A percentile compares a stretch with the other conserved stretches of the same genome.
Conservation (phyloP, 2,797 vertebrate species). For the Anguilla obscura region DNA sequence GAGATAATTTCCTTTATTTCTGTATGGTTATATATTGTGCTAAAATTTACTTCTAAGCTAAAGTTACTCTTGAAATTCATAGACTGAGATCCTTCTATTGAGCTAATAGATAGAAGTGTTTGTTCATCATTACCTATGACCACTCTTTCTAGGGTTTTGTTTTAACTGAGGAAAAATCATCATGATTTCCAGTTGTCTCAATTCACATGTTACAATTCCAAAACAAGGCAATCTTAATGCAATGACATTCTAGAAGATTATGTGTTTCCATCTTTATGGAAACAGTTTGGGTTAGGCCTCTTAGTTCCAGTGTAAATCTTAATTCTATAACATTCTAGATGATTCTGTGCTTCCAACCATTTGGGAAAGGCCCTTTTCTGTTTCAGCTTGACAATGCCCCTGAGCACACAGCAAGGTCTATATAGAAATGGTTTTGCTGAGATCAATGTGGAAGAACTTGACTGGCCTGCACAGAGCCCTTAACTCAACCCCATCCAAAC, state of each 20-base stretch:
- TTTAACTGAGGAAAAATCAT: not conserved
- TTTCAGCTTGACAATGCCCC: too few relatives aligned
- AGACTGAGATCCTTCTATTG: not conserved
- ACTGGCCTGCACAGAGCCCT: too few relatives aligned
- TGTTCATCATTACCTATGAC: not conserved
- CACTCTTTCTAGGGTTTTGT: not conserved
- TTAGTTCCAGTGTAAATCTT: too few relatives aligned
- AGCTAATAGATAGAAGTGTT: not conserved
- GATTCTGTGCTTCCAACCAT: too few relatives aligned
- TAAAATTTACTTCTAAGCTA: not conserved
- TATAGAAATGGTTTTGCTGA: too few relatives aligned
- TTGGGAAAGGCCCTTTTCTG: too few relatives aligned
- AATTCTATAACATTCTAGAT: too few relatives aligned
- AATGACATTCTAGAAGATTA: not conserved
- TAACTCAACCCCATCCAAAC: too few relatives aligned
- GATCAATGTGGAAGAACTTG: too few relatives aligned
- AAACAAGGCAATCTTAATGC: not conserved
- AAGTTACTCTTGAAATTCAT: too few relatives aligned
- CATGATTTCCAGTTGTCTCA: not conserved
- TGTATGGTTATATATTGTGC: not conserved
- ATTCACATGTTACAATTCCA: not conserved
- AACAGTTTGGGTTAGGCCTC: too few relatives aligned
- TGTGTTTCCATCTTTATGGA: not conserved
- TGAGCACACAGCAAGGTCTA: too few relatives aligned
- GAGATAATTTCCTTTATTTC: not conserved